These are phyloP conservation scores for Heterohyrax brucei DNA, from an alignment of 2,797 vertebrate genomes.

Conservation along the genomic window DNA sequence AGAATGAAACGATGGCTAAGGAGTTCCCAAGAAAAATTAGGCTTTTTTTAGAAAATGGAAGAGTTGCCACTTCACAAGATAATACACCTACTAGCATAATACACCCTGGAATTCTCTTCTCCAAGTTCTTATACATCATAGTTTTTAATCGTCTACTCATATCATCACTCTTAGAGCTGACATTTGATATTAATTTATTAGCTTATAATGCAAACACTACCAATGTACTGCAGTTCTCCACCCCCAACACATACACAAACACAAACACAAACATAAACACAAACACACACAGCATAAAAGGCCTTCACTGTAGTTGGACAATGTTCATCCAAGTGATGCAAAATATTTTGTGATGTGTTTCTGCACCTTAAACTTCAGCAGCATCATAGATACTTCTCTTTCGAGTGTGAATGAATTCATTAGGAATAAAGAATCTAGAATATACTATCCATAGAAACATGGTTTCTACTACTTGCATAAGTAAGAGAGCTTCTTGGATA, in stretches of 20 bases:
- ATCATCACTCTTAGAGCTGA: neutral
- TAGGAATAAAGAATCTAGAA: slow-evolving; percentile 16
- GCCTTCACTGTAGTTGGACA: neutral
- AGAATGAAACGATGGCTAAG: neutral
- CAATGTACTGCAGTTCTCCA: neutral
- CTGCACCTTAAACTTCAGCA: neutral
- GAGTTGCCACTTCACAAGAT: slow-evolving; percentile 5
- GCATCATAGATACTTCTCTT: neutral
- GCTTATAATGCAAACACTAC: slow-evolving; percentile 15
- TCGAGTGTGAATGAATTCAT: neutral
- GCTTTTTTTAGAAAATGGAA: slow-evolving; percentile 15
- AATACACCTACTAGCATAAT: slow-evolving; percentile 41
- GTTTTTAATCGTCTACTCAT: neutral
- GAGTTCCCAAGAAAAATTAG: neutral
- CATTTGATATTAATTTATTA: neutral
- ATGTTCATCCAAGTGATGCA: slow-evolving; percentile 52
- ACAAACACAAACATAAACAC: neutral
- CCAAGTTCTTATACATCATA: neutral
- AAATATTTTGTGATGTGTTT: slow-evolving; percentile 5
- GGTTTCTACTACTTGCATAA: neutral
- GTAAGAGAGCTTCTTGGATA: neutral
- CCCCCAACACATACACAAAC: neutral
- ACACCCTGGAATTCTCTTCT: slow-evolving; percentile 8
- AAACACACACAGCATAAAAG: neutral
- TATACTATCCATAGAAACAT: neutral